A percentile compares a stretch with the other conserved stretches of the same genome.
phyloP scores from a whole-genome alignment of 2,797 vertebrate species.

The Zonotrichia albicollis region DNA sequence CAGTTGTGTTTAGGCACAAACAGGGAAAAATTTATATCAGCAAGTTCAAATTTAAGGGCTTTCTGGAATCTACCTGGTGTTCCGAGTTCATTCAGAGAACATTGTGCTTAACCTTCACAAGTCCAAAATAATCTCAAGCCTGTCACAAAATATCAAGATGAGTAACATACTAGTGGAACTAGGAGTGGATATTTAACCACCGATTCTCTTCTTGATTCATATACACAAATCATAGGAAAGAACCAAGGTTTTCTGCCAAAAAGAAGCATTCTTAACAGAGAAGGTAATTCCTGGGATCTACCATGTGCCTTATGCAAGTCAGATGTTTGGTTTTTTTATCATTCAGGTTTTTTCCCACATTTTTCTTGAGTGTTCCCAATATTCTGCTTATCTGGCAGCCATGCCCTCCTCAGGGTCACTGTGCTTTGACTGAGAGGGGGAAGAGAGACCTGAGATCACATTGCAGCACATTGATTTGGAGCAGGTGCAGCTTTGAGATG shows the following conservation, averaged over 20 bases:
- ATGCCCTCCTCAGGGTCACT: background rate
- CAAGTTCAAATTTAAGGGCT: background rate
- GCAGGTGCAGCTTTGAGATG: constrained; percentile 50
- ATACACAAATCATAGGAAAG: background rate
- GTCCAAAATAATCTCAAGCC: background rate
- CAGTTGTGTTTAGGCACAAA: background rate
- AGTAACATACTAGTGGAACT: background rate
- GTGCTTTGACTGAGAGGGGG: background rate
- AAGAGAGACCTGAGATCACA: background rate
- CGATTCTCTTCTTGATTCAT: background rate
- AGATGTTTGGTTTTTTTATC: background rate
- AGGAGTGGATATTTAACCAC: constrained; percentile 13
- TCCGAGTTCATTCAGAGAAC: background rate
- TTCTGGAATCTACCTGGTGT: background rate
- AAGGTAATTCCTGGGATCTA: background rate
- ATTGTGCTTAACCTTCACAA: background rate
- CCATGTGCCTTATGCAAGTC: background rate
- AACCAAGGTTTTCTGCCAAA: background rate
- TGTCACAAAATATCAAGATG: background rate
- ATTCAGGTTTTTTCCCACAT: background rate
- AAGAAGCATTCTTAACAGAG: background rate
- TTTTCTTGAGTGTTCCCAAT: background rate
- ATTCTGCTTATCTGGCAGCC: background rate
- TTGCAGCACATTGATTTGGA: constrained; percentile 30
- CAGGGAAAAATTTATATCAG: background rate